phyloP scores from a whole-genome alignment of 2,888 invertebrate species.

The Tetragnatha montana region DNA sequence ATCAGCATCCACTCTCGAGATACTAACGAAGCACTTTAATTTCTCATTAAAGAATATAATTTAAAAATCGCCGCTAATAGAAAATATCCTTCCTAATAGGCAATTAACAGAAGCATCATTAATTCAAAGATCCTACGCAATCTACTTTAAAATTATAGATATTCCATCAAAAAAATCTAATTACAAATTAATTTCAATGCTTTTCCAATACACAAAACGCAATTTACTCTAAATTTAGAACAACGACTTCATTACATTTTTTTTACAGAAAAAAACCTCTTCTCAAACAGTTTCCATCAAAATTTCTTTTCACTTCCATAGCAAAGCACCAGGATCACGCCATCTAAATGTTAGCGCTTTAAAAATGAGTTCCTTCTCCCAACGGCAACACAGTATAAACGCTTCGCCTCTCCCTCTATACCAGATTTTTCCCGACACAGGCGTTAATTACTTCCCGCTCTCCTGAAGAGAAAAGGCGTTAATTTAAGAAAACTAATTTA shows the following conservation, averaged over 20 bases:
- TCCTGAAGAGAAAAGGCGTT: not conserved
- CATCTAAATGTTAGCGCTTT: not conserved
- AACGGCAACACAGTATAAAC: not conserved
- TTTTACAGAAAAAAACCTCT: not conserved
- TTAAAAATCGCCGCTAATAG: no score
- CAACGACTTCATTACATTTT: not conserved
- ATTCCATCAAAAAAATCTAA: no score
- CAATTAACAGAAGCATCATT: no score
- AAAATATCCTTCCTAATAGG: no score
- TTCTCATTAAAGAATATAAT: no score
- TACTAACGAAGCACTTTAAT: no score
- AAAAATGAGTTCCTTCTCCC: not conserved
- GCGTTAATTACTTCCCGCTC: constrained; percentile 4
- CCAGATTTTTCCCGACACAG: not conserved
- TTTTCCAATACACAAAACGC: no score
- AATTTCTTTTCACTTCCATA: not conserved
- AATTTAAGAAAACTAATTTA: constrained; percentile 19
- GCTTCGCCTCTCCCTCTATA: not conserved
- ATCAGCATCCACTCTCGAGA: no score
- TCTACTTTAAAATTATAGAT: no score
- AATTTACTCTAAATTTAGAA: no score
- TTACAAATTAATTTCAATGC: no score
- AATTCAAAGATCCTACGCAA: no score
- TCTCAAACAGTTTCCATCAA: not conserved
- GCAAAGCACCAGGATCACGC: not conserved